Base-by-base conservation (phyloP, 2,113 vertebrate species). In the Halcyon senegalensis region DNA sequence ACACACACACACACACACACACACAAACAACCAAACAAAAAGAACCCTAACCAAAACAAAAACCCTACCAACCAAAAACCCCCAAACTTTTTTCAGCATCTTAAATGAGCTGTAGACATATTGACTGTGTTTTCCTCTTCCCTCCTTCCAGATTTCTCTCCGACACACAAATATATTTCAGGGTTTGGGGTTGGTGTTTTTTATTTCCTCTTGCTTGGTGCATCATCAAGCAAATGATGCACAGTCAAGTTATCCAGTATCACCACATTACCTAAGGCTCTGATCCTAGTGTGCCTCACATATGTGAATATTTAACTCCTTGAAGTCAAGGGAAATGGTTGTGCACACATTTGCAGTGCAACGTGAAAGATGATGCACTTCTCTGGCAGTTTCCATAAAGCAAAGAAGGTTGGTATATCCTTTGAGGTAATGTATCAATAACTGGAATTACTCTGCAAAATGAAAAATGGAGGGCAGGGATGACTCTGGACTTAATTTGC, bases 161-260 rank as follows among this genome's bases (percentile, higher is more conserved):
- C 24, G 3, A 4, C 21, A 60, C n/a, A 91, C 70, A 81, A 68
- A 62, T 39, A 79, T 43, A 73, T 82, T 73, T 73, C 73, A 87
- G 58, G 44, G 25, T 73, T 92, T 2, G 5, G 59, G 20, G 39
- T 30, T 83, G 48, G 37, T 56, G 19, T 20, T 46, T 46, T 4
- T 74, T 62, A 72, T 58, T 21, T 20, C 20, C 20, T 84, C 8
- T 91, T 88, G 21, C 55, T 63, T 81, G 72, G 37, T 93, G 68
- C 41, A 84, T 95, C 43, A 63, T 33, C 79, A 84, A 94, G 55
- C 53, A 93, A 91, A 94, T 74, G 87, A 95, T 39, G 44, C 63
- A 82, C 35, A 76, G 60, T 39, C 44, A 50, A 84, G 55, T 75
- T 79, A 90, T 8, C 31, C 73, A 84, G 35, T 64, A 43, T 82